Base-by-base conservation (phyloP, 2,888 invertebrate genomes). In the Hyles lineata region DNA sequence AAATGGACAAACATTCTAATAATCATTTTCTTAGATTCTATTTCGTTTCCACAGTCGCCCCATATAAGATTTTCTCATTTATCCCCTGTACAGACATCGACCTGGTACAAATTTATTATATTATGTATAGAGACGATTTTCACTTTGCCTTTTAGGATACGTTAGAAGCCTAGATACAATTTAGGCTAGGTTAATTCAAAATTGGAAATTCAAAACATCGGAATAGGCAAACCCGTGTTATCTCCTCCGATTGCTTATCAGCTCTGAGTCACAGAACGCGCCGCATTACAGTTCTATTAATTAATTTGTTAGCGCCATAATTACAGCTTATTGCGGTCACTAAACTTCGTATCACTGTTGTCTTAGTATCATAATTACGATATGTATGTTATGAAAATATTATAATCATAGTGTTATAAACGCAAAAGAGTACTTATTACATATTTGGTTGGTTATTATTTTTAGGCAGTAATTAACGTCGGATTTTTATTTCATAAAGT, bases 261-360 rank as follows among this genome's bases (percentile, higher is more conserved):
- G 23, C 43, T 9, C 23, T 50, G 67, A 50, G 50, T 50, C 67
- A 67, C 21, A 62, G 32, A 71, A 32, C 55, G 23, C 19, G 35
- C n/a, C 19, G 32, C 17, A 2, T 50, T 50, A 29, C 61, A 58
- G 19, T 29, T 29, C n/a, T 50, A 58, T 58, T 82, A 83, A 85
- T 84, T 82, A 80, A 85, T 84, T 81, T 79, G 78, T 74, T 80
- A 80, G 83, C 83, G 83, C 80, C 74, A 75, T 86, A 85, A 85
- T 84, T 81, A 80, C 71, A 82, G 81, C 76, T 72, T 82, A 85
- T 86, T 80, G 81, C 85, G 85, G 86, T 83, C 86, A 82, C 76
- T 73, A 73, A 70, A 73, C 73, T 73, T 32, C 67, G 23, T 50
- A 72, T 61, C 43, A 43, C 11, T 61, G 21, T 70, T 63, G 43